Conservation (phyloP, 2,113 vertebrate genomes). For the Chaetodon auriga region DNA sequence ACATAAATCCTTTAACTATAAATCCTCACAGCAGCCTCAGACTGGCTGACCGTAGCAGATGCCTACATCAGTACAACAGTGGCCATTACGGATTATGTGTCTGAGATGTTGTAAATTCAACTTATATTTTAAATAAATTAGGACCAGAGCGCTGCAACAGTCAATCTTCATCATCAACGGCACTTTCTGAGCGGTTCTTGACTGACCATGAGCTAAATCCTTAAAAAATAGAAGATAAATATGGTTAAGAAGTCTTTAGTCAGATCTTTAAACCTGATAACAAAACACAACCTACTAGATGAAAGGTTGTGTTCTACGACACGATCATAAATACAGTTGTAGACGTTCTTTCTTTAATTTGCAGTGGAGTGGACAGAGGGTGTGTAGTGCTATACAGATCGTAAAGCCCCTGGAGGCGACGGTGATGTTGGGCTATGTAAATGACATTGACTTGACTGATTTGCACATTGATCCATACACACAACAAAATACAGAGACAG, state of each 20-base stretch:
- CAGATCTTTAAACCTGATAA: not conserved
- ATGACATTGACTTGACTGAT: not conserved
- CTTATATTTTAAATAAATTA: constrained; percentile 11
- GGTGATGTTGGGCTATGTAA: too few species aligned
- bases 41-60: constrained; percentile 22
- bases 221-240: not conserved
- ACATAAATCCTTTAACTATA: constrained; percentile 36
- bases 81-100: constrained; percentile 11
- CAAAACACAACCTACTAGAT: not conserved
- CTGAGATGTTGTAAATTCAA: constrained; percentile 22
- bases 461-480: not conserved
- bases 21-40: constrained; percentile 35
- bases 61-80: constrained; percentile 17
- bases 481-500: not conserved
- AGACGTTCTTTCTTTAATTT: too few species aligned
- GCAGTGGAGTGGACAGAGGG: too few species aligned
- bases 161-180: constrained; percentile 5
- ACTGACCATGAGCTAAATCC: not conserved
- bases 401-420: not conserved
- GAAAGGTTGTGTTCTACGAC: not conserved
- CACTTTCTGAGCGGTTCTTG: not conserved
- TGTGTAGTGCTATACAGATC: not conserved
- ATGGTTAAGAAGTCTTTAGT: not conserved
- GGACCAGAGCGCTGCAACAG: not conserved
- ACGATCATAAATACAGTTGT: too few species aligned